These are phyloP conservation scores for Cossypha niveicapilla DNA, from an alignment of 2,797 vertebrate genomes.

Conservation along the genomic window DNA sequence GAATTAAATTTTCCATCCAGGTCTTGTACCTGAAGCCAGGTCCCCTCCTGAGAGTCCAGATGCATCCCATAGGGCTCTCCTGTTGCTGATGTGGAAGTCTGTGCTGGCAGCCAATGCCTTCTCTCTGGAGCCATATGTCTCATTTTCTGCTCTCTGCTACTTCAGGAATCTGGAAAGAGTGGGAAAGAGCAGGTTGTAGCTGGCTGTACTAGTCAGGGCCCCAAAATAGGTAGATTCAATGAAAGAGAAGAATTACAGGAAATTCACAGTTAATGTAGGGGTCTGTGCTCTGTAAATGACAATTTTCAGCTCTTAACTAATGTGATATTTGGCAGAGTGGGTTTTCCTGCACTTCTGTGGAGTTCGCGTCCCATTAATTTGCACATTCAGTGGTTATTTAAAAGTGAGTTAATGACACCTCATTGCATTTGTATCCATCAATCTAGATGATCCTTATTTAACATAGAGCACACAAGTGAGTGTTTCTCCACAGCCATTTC, in stretches of 20 bases:
- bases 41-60: background rate
- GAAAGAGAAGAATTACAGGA: background rate
- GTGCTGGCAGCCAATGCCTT: background rate
- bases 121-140: background rate
- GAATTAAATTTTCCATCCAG: background rate
- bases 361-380: background rate
- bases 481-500: background rate
- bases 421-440: background rate
- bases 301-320: background rate
- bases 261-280: background rate
- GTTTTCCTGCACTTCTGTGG: background rate
- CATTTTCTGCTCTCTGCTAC: background rate
- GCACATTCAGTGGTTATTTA: background rate
- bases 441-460: background rate
- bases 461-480: background rate
- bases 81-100: background rate
- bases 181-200: background rate
- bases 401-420: background rate
- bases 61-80: background rate
- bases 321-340: background rate
- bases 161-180: background rate
- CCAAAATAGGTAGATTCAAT: background rate
- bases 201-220: background rate
- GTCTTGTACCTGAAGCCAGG: background rate
- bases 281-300: background rate